These are phyloP conservation scores for Hydrotaea cyrtoneurina DNA, from an alignment of 2,888 invertebrate genomes.

Conservation along the genomic window DNA sequence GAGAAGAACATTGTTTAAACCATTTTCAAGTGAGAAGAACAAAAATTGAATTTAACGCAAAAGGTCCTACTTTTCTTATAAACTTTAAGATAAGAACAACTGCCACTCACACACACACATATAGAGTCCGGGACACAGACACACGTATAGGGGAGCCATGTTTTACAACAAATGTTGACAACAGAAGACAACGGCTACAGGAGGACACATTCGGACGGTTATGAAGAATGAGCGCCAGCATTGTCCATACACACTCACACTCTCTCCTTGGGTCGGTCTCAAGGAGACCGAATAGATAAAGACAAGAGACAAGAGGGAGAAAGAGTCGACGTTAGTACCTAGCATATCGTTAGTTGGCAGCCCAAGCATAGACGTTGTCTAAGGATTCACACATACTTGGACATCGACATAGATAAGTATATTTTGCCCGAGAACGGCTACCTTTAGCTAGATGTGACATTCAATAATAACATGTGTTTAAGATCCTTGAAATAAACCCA, in stretches of 20 bases:
- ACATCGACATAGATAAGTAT: constrained; percentile 5
- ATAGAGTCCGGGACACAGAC: not conserved
- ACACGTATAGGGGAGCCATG: not conserved
- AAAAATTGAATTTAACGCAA: constrained; percentile 56
- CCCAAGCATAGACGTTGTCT: constrained; percentile 48
- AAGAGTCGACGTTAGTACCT: constrained; percentile 30
- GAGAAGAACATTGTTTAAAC: constrained; percentile 13
- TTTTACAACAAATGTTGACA: constrained; percentile 17
- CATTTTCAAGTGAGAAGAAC: constrained; percentile 53
- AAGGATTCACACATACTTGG: not conserved
- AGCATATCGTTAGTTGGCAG: constrained; percentile 23
- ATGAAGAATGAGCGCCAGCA: constrained; percentile 7
- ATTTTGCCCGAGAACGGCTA: not conserved
- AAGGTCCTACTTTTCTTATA: not conserved
- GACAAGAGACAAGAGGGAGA: not conserved
- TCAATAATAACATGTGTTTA: not conserved
- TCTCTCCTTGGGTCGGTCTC: not conserved
- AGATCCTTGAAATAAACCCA: not conserved
- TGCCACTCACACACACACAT: not conserved
- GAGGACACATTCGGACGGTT: not conserved
- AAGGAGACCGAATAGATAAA: not conserved
- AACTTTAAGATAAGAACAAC: constrained; percentile 8
- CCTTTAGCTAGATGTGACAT: not conserved
- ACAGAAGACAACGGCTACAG: not conserved
- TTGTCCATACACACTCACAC: not conserved